Evolutionary conservation across 1,140 invertebrate species (phyloP).

Genomic region (Rhopalosiphum maidis): DNA sequence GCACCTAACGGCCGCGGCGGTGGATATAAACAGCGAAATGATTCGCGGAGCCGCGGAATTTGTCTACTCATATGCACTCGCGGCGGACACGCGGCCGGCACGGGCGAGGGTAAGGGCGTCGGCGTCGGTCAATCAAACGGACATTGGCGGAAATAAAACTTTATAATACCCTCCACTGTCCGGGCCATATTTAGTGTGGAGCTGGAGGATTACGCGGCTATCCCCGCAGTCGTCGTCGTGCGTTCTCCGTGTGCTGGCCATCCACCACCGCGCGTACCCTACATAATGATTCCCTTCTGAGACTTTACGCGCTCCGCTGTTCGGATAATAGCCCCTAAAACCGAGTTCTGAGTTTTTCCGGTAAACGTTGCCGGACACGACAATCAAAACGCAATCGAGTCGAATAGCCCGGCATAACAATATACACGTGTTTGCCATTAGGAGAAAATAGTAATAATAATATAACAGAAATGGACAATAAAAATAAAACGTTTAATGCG

Average conservation of each 20-base stretch:
- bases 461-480: background rate
- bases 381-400: constrained; percentile 2
- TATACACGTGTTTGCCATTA: constrained; percentile 12
- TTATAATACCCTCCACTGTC: background rate
- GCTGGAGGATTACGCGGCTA: background rate
- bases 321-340: constrained; percentile 18
- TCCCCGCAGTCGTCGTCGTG: background rate
- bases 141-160: constrained; percentile 27
- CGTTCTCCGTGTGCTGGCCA: background rate
- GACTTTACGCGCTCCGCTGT: background rate
- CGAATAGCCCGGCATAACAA: background rate
- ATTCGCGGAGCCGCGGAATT: too few relatives aligned
- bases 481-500: constrained; percentile 12
- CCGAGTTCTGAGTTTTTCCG: background rate
- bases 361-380: background rate
- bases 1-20: background rate
- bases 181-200: background rate
- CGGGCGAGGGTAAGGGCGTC: too few relatives aligned
- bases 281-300: background rate
- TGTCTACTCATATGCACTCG: background rate
- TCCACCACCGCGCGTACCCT: background rate
- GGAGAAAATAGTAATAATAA: background rate
- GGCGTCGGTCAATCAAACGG: background rate
- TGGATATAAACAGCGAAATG: background rate
- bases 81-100: too few relatives aligned